These are phyloP conservation scores for Scaptodrosophila lebanonensis DNA, from an alignment of 1,140 invertebrate species.

Conservation along the genomic window DNA sequence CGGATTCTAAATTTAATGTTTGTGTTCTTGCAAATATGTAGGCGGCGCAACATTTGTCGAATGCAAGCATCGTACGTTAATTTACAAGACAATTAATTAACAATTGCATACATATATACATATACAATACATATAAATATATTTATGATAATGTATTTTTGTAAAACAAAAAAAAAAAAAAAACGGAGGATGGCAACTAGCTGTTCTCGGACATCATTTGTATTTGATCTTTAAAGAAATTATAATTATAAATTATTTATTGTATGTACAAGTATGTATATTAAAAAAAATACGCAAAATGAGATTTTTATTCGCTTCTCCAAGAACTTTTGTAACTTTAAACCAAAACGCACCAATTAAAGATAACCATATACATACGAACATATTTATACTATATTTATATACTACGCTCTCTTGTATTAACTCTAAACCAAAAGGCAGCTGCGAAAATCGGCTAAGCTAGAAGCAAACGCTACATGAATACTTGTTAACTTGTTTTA, in stretches of 20 bases:
- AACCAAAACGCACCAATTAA: conserved; percentile 46
- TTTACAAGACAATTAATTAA: conserved; percentile 46
- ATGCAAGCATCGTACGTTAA: conserved; percentile 21
- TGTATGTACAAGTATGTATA: conserved; percentile 49
- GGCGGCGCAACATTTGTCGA: not conserved
- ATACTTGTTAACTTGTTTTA: conserved; percentile 61
- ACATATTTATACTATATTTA: conserved; percentile 24
- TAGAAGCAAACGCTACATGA: conserved; percentile 42
- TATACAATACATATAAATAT: conserved; percentile 40
- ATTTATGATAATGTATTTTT: conserved; percentile 69
- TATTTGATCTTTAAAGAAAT: conserved; percentile 44
- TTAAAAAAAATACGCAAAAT: conserved; percentile 31
- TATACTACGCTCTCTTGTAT: conserved; percentile 33
- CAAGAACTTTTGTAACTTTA: conserved; percentile 41
- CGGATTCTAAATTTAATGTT: conserved; percentile 11
- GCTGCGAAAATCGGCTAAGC: conserved; percentile 35
- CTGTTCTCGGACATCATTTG: conserved; percentile 27
- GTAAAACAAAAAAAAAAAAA: conserved; percentile 43
- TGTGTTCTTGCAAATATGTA: conserved; percentile 8
- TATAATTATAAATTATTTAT: conserved; percentile 49
- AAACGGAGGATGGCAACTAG: conserved; percentile 32
- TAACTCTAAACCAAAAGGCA: conserved; percentile 44
- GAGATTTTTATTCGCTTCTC: conserved; percentile 52
- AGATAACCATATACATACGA: conserved; percentile 18
- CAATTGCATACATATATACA: conserved; percentile 59